Evolutionary conservation across 2,113 vertebrate species (phyloP).

Genomic region (Lampris incognitus): DNA sequence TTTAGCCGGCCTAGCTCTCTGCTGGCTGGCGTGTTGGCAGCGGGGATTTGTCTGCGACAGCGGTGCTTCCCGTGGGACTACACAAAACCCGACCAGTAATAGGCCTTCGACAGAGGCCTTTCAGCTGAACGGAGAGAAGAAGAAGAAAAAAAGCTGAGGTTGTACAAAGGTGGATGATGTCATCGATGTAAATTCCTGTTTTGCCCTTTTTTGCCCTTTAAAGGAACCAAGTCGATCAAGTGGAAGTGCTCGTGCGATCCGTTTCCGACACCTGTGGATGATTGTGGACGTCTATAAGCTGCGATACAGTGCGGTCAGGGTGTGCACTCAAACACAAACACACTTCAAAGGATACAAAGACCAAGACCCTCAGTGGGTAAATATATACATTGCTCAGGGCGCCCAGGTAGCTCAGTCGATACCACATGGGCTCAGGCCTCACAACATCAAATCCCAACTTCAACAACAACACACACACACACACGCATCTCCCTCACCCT

Average conservation of each 20-base stretch:
- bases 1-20: slow-evolving; percentile 67
- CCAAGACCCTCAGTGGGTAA: no score
- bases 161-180: slow-evolving; percentile 26
- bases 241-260: slow-evolving; percentile 28
- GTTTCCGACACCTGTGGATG: no score
- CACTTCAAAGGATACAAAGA: neutral
- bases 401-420: no score
- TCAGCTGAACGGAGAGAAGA: no score
- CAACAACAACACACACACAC: no score
- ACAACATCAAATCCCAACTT: no score
- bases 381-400: no score
- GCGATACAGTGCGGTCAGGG: neutral
- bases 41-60: slow-evolving; percentile 73
- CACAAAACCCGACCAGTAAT: slow-evolving; percentile 42
- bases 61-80: slow-evolving; percentile 73
- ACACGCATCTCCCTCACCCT: no score
- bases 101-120: neutral
- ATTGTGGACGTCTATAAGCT: slow-evolving; percentile 21
- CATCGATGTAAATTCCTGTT: slow-evolving; percentile 16
- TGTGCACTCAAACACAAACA: neutral
- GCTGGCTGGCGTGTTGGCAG: slow-evolving; percentile 70
- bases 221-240: neutral
- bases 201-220: slow-evolving; percentile 40
- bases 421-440: no score
- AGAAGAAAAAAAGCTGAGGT: slow-evolving; percentile 23